Evolutionary conservation across 2,888 invertebrate species (phyloP).

Genomic region (Drosophila mimica): DNA sequence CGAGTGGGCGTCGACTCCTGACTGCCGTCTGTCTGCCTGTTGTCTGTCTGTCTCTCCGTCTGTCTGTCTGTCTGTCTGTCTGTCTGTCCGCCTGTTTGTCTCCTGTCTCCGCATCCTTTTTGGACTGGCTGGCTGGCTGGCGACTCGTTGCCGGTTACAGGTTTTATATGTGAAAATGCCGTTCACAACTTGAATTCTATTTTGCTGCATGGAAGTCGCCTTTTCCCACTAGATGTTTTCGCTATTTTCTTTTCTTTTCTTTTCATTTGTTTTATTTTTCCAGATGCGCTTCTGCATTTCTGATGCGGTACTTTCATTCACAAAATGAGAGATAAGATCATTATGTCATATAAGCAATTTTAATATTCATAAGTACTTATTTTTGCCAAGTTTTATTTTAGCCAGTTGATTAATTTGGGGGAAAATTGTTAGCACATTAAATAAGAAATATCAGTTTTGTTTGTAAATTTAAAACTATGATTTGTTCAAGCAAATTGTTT

Average conservation of each 20-base stretch:
- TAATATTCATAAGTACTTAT: conserved; percentile 25
- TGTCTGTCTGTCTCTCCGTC: conserved; percentile 48
- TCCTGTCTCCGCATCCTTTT: conserved; percentile 29
- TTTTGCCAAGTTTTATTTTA: neutral
- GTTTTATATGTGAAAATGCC: conserved; percentile 53
- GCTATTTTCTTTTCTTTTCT: conserved; percentile 29
- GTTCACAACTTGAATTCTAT: conserved; percentile 70
- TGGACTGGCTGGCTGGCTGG: conserved; percentile 53
- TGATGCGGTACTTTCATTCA: conserved; percentile 61
- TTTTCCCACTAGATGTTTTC: conserved; percentile 20
- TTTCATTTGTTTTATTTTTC: conserved; percentile 22
- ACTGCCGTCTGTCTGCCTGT: conserved; percentile 67
- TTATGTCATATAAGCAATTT: conserved; percentile 50
- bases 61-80: conserved; percentile 32
- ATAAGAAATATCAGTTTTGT: neutral
- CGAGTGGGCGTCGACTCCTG: conserved; percentile 40
- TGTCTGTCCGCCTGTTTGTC: conserved; percentile 35
- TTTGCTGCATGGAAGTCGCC: conserved; percentile 43
- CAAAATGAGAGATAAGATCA: conserved; percentile 44
- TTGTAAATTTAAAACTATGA: neutral
- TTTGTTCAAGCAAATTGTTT: no score
- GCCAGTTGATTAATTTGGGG: neutral
- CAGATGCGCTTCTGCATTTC: conserved; percentile 44
- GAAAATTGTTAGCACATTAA: neutral
- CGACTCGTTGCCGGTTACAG: conserved; percentile 58